These are phyloP conservation scores for Drosophila hamatofila DNA, from an alignment of 2,888 invertebrate genomes.

Conservation along the genomic window DNA sequence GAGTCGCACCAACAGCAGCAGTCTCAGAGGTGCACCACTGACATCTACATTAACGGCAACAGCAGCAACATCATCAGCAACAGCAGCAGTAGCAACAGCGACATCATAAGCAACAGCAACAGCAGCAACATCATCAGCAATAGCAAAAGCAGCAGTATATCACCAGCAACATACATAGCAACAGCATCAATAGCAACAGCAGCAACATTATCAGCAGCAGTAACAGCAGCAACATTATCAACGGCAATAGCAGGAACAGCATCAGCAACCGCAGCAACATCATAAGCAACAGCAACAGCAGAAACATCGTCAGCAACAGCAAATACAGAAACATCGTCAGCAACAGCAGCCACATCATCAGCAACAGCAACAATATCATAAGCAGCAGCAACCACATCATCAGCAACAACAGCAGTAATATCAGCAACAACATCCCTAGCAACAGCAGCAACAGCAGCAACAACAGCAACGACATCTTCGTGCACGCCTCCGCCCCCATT, in stretches of 20 bases:
- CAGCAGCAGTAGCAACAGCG: not conserved
- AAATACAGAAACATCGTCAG: not conserved
- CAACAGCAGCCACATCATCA: not conserved
- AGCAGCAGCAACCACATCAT: not conserved
- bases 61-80: too few species aligned
- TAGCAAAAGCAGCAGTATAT: not conserved
- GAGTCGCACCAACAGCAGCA: not conserved
- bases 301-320: not conserved
- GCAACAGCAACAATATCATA: not conserved
- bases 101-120: not conserved
- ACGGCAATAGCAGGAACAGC: not conserved
- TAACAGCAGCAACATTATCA: not conserved
- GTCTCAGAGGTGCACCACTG: too few species aligned
- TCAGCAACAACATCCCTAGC: not conserved
- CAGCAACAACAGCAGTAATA: not conserved
- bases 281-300: not conserved
- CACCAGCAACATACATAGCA: not conserved
- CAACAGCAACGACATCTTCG: conserved; percentile 5
- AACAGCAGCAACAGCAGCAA: not conserved
- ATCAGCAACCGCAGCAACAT: not conserved
- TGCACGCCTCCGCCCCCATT: conserved; percentile 39
- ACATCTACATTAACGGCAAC: not conserved
- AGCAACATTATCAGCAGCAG: not conserved
- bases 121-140: not conserved
- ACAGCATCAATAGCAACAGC: not conserved